Conservation (phyloP, 2,113 vertebrate genomes). For the Artemisiospiza belli region DNA sequence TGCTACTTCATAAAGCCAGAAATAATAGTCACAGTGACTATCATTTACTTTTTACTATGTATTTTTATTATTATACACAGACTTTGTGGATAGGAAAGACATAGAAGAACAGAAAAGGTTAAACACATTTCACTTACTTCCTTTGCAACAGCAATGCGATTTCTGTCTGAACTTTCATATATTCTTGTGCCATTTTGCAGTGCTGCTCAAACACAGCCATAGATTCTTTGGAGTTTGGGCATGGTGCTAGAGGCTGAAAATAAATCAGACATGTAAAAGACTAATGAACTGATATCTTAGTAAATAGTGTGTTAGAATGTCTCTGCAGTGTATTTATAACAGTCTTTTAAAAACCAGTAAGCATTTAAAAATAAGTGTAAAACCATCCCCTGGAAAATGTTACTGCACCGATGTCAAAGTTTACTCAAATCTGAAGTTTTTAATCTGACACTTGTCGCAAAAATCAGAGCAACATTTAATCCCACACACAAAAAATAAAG, state of each 20-base stretch:
- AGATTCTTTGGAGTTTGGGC: constrained; percentile 99
- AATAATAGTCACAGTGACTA: background rate
- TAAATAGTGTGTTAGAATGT: constrained; percentile 53
- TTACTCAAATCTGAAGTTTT: constrained; percentile 58
- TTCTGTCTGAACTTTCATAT: constrained; percentile 99
- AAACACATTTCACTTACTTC: constrained; percentile 83
- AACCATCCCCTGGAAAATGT: constrained; percentile 50
- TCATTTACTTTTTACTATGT: background rate
- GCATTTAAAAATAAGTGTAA: constrained; percentile 73
- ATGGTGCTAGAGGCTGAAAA: constrained; percentile 94
- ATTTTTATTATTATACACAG: background rate
- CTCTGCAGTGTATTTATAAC: constrained; percentile 69
- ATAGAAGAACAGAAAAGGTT: background rate
- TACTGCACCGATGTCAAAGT: background rate
- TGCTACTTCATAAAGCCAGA: background rate
- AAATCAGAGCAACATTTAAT: constrained; percentile 30
- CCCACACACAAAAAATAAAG: background rate
- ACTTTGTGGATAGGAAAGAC: background rate
- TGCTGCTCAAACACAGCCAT: constrained; percentile 99
- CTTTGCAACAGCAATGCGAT: constrained; percentile 96
- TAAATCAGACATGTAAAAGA: constrained; percentile 68
- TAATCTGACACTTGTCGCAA: constrained; percentile 16
- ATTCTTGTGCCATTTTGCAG: constrained; percentile 99
- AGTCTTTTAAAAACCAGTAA: constrained; percentile 42
- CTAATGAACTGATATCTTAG: constrained; percentile 62